Evolutionary conservation across 2,113 vertebrate genomes (phyloP).

Genomic region (Pao palembangensis): DNA sequence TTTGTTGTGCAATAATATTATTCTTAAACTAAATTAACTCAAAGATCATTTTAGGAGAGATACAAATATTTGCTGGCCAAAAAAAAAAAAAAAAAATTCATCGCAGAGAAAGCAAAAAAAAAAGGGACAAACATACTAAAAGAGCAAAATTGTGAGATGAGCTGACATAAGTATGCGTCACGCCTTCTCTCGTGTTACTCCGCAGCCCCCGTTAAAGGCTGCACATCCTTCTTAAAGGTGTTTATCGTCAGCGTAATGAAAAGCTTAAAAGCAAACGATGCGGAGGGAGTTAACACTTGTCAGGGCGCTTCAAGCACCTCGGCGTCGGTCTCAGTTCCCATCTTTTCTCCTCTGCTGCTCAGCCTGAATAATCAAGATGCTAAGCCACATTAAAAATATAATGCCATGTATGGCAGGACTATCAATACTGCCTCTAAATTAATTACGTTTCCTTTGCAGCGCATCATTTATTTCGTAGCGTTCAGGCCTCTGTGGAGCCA

Average conservation of each 20-base stretch:
- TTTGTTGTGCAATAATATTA: no score
- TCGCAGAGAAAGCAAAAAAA: slow-evolving; percentile 9
- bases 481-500: slow-evolving; percentile 95
- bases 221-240: slow-evolving; percentile 53
- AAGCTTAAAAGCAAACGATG: slow-evolving; percentile 74
- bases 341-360: slow-evolving; percentile 27
- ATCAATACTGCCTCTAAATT: slow-evolving; percentile 99
- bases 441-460: slow-evolving; percentile 99
- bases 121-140: background rate
- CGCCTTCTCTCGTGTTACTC: slow-evolving; percentile 29
- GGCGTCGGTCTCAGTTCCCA: slow-evolving; percentile 46
- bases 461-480: slow-evolving; percentile 98
- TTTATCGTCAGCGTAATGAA: slow-evolving; percentile 71
- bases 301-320: slow-evolving; percentile 67
- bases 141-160: background rate
- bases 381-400: slow-evolving; percentile 98
- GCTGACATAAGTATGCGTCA: slow-evolving; percentile 10
- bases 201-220: slow-evolving; percentile 44
- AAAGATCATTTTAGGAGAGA: no score
- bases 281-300: slow-evolving; percentile 66
- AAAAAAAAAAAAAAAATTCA: slow-evolving; percentile 6
- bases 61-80: no score
- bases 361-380: slow-evolving; percentile 87
- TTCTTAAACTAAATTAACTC: no score
- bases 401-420: slow-evolving; percentile 95